phyloP scores from a whole-genome alignment of 2,888 invertebrate genomes.

The Clostera curtula region DNA sequence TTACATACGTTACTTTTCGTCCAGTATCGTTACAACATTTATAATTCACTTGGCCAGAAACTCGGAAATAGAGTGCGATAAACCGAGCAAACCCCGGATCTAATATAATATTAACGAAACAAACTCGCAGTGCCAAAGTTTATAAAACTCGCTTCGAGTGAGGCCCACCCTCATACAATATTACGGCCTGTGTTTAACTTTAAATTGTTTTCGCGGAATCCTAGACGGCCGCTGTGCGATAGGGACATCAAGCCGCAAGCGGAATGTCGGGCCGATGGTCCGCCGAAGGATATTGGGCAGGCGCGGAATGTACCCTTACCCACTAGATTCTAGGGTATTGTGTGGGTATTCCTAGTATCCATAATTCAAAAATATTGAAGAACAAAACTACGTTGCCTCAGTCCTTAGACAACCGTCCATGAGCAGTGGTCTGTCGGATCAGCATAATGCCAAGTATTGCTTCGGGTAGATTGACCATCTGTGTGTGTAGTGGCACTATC shows the following conservation, averaged over 20 bases:
- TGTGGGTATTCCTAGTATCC: constrained; percentile 12
- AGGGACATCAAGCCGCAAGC: constrained; percentile 21
- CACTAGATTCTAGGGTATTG: not conserved
- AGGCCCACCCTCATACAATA: constrained; percentile 10
- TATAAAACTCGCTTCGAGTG: constrained; percentile 2
- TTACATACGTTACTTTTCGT: no score
- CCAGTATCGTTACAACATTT: no score
- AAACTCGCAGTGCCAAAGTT: not conserved
- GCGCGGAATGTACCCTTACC: constrained; percentile 7
- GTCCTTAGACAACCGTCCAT: no score
- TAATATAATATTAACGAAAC: not conserved
- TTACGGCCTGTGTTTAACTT: constrained; percentile 23
- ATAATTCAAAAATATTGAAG: no score
- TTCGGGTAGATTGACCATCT: no score
- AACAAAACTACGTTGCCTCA: no score
- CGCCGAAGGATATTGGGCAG: constrained; percentile 7
- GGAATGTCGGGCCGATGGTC: constrained; percentile 19
- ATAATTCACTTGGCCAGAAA: no score
- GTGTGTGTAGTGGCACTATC: no score
- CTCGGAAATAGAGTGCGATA: no score
- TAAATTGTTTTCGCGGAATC: constrained; percentile 27
- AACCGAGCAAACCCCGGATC: not conserved
- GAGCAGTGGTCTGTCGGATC: no score
- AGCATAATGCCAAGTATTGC: no score
- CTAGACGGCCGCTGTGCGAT: constrained; percentile 19